Evolutionary conservation across 2,888 invertebrate species (phyloP).

Genomic region (Stenurella melanura): DNA sequence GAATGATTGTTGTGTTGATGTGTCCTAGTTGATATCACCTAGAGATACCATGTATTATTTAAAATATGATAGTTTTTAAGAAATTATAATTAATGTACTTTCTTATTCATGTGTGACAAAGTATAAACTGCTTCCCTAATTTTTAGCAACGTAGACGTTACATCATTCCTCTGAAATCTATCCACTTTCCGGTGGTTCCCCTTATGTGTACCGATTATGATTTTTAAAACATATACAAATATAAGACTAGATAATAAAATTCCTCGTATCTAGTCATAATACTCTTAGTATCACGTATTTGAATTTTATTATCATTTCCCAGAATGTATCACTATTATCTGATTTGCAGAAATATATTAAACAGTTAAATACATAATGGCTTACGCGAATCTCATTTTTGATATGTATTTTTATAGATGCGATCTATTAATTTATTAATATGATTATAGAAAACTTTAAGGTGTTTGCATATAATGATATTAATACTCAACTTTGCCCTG

Average conservation of each 20-base stretch:
- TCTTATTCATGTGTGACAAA: too few relatives aligned
- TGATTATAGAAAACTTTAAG: neutral
- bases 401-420: neutral
- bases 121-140: too few relatives aligned
- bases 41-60: too few relatives aligned
- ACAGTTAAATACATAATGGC: neutral
- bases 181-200: conserved; percentile 25
- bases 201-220: neutral
- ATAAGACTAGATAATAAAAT: conserved; percentile 31
- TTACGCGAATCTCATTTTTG: neutral
- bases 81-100: too few relatives aligned
- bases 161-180: too few relatives aligned
- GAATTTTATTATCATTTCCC: neutral
- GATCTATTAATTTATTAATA: neutral
- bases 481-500: too few relatives aligned
- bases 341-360: neutral
- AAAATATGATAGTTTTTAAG: too few relatives aligned
- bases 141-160: too few relatives aligned
- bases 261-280: conserved; percentile 37
- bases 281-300: neutral
- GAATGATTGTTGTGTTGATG: too few relatives aligned
- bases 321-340: neutral
- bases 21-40: too few relatives aligned
- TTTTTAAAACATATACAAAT: neutral
- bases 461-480: too few relatives aligned